A percentile compares a stretch with the other conserved stretches of the same genome.
These are phyloP conservation scores for Sinella curviseta DNA, from an alignment of 1,140 invertebrate species.

Conservation along the genomic window DNA sequence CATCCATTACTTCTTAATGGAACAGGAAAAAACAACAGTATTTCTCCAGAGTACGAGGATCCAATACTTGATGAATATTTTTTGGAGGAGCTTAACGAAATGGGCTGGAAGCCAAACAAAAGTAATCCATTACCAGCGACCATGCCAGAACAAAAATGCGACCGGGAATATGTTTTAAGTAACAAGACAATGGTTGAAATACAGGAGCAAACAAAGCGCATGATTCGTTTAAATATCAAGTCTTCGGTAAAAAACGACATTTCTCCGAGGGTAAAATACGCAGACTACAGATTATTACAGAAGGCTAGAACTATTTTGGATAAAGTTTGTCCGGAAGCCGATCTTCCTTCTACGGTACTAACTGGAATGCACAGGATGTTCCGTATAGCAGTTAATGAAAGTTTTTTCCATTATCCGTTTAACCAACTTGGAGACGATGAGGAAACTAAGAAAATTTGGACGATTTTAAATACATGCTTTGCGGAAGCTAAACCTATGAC, in stretches of 20 bases:
- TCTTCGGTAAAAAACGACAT: constrained; percentile 7
- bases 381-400: constrained; percentile 30
- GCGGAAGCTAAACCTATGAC: background rate
- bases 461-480: background rate
- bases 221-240: constrained; percentile 24
- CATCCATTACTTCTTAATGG: background rate
- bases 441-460: background rate
- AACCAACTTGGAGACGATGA: background rate
- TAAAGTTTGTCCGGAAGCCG: constrained; percentile 26
- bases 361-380: constrained; percentile 40
- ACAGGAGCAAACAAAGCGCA: constrained; percentile 33
- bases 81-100: background rate
- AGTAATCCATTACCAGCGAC: background rate
- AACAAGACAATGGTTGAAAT: constrained; percentile 28
- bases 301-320: constrained; percentile 31
- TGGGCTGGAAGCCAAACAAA: background rate
- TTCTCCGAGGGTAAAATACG: background rate
- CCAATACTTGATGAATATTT: background rate
- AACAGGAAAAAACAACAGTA: background rate
- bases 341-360: constrained; percentile 20
- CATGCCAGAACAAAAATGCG: background rate
- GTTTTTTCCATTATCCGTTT: constrained; percentile 29
- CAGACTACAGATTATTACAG: constrained; percentile 26
- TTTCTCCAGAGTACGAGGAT: background rate
- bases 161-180: background rate